phyloP scores from a whole-genome alignment of 2,888 invertebrate genomes.

The Aromia moschata region DNA sequence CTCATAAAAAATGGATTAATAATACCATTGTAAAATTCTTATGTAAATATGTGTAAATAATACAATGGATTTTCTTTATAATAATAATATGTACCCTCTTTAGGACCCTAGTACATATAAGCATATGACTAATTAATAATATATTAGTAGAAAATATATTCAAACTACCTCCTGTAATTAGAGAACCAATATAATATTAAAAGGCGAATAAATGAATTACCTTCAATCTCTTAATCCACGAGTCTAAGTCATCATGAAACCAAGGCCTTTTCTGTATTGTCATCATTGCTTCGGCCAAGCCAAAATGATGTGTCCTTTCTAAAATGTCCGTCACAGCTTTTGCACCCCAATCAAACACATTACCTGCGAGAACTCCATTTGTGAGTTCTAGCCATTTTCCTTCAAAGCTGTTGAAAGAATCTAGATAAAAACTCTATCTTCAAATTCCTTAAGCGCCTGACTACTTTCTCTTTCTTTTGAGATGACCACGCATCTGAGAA shows the following conservation, averaged over 20 bases:
- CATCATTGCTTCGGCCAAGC: conserved; percentile 81
- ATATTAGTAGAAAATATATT: too few relatives aligned
- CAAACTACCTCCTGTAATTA: too few relatives aligned
- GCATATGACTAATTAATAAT: too few relatives aligned
- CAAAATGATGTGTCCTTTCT: conserved; percentile 76
- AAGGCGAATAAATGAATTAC: too few relatives aligned
- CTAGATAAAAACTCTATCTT: conserved; percentile 74
- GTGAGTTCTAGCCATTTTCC: conserved; percentile 73
- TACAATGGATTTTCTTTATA: too few relatives aligned
- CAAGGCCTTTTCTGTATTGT: conserved; percentile 91
- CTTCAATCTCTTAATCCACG: conserved; percentile 79
- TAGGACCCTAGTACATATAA: too few relatives aligned
- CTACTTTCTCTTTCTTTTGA: conserved; percentile 92
- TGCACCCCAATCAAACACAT: conserved; percentile 99
- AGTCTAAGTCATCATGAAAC: conserved; percentile 88
- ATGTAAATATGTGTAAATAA: too few relatives aligned
- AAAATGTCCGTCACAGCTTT: conserved; percentile 87
- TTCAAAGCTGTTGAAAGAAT: conserved; percentile 70
- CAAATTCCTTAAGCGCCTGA: conserved; percentile 76
- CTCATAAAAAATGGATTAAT: too few relatives aligned
- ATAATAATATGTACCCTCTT: too few relatives aligned
- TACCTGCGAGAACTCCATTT: conserved; percentile 79
- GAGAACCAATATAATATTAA: too few relatives aligned
- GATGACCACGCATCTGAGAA: conserved; percentile 89
- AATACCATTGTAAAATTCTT: too few relatives aligned